Base-by-base conservation (phyloP, 2,797 vertebrate species). In the Alcedo atthis region DNA sequence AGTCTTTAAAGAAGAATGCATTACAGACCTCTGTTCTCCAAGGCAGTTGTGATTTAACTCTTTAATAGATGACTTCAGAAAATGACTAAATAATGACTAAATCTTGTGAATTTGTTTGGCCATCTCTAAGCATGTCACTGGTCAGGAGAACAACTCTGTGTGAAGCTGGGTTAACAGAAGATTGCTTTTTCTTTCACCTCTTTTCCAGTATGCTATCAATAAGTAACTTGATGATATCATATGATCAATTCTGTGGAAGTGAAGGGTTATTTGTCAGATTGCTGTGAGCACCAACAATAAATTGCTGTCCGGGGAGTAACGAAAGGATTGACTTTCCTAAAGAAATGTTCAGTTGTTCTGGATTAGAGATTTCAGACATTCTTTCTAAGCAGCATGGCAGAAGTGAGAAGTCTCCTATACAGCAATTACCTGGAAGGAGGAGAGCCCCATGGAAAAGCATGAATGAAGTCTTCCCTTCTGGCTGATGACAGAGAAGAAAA, bases 151-250 rank as follows among this genome's bases (percentile, higher is more conserved):
- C 22, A 61, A 8, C 37, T 71, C 58, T 71, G 7, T 12, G 35
- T 59, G 33, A 51, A 82, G 85, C 24, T 83, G 42, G 3, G 1
- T 68, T 68, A 59, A 48, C 49, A 71, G 37, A 66, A 37, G 24
- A 54, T 87, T 11, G 25, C 54, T 76, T 92, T 89, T 85, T 43
- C 33, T 89, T 89, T 85, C 53, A 25, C 77, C 22, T 92, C 19
- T 55, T 20, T 22, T 75, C 15, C 53, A 48, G 9, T 89, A 9
- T 30, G 19, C 69, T 87, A 6, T 93, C 67, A 89, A 66, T 93
- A 85, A 92, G 66, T 95, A 71, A 94, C 93, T 92, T 62, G 19
- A 30, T 78, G 66, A 37, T 80, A 33, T 63, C 53, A 62, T 89
- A 32, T 11, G 22, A 74, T 77, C n/a, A 20, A 58, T 48, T 87